phyloP scores from a whole-genome alignment of 2,113 vertebrate species.

The Calidris pygmaea region DNA sequence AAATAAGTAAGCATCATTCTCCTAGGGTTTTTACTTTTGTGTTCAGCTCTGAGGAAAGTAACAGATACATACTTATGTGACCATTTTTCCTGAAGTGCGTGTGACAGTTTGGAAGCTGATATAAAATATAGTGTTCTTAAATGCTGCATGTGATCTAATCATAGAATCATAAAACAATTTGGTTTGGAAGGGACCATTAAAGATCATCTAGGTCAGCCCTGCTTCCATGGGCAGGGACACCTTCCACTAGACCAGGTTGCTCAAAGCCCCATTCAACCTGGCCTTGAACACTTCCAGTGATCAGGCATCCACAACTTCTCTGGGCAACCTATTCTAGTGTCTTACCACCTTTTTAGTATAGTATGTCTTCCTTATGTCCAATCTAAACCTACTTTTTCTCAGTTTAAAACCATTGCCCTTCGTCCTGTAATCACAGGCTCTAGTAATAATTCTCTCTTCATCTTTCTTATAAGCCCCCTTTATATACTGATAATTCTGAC shows the following conservation, averaged over 20 bases:
- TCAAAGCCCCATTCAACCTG: not conserved
- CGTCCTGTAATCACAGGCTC: no score
- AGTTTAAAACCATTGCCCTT: not conserved
- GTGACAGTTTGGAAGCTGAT: not conserved
- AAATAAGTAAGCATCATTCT: not conserved
- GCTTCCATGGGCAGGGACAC: not conserved
- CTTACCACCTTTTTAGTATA: not conserved
- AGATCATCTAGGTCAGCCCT: not conserved
- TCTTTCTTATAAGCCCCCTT: not conserved
- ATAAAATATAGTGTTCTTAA: not conserved
- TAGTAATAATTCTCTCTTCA: not conserved
- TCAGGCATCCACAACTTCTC: not conserved
- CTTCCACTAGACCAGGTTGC: not conserved
- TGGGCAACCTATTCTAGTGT: not conserved
- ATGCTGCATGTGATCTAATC: not conserved
- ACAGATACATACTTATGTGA: not conserved
- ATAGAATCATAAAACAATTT: not conserved
- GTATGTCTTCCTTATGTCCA: not conserved
- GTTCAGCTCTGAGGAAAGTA: not conserved
- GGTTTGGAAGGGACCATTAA: not conserved
- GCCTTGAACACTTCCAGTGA: not conserved
- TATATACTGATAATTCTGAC: not conserved
- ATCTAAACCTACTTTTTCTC: not conserved
- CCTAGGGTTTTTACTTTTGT: not conserved
- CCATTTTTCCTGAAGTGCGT: not conserved